These are phyloP conservation scores for Lobophora halterata DNA, from an alignment of 2,888 invertebrate genomes.

Conservation along the genomic window DNA sequence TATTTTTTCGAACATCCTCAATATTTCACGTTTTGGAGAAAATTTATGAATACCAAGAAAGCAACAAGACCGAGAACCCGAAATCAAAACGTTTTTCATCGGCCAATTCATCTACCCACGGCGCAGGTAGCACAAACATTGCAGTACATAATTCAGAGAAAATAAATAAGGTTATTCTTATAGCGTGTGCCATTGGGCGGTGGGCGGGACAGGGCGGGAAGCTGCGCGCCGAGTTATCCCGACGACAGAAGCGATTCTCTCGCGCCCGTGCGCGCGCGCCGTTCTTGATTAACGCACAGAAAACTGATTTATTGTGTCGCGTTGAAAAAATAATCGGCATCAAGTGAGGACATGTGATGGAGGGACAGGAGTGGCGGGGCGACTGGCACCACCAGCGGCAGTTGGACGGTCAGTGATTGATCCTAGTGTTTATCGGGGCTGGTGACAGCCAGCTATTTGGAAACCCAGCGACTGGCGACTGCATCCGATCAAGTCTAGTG, in stretches of 20 bases:
- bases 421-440: conserved; percentile 36
- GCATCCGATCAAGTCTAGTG: conserved; percentile 5
- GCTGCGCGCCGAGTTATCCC: conserved; percentile 81
- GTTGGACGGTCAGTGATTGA: conserved; percentile 69
- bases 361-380: conserved; percentile 75
- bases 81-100: conserved; percentile 49
- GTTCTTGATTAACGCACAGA: conserved; percentile 66
- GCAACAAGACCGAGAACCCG: conserved; percentile 33
- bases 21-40: conserved; percentile 3
- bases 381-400: conserved; percentile 72
- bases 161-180: conserved; percentile 52
- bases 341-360: conserved; percentile 71
- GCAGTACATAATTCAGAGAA: conserved; percentile 56
- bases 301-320: conserved; percentile 78
- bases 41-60: conserved; percentile 16
- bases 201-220: conserved; percentile 53
- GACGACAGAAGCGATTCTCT: conserved; percentile 86
- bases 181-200: conserved; percentile 40
- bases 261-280: conserved; percentile 72
- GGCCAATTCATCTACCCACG: conserved; percentile 35
- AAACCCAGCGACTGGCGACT: not conserved
- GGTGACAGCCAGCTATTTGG: conserved; percentile 24
- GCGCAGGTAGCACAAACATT: conserved; percentile 49
- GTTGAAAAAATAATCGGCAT: conserved; percentile 76
- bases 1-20: conserved; percentile 6